Percentiles rank a stretch among this genome's conserved stretches.
These are phyloP conservation scores for Larimichthys polyactis DNA, from an alignment of 2,113 vertebrate species.

Conservation along the genomic window DNA sequence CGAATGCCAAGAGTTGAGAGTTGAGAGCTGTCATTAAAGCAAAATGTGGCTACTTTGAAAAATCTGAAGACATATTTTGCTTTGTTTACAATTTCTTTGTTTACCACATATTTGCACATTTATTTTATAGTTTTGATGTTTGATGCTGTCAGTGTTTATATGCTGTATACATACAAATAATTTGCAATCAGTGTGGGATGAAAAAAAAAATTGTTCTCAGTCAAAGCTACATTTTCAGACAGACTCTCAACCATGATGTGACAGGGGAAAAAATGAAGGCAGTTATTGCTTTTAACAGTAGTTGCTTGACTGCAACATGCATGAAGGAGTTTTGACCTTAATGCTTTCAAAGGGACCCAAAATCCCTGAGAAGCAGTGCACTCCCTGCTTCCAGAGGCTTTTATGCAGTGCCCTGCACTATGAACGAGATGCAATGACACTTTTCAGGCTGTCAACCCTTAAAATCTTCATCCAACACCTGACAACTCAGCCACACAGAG, in stretches of 20 bases:
- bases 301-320: conserved; percentile 17
- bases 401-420: not conserved
- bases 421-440: conserved; percentile 25
- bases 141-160: too few relatives aligned
- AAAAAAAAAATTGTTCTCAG: too few relatives aligned
- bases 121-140: too few relatives aligned
- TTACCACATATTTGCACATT: too few relatives aligned
- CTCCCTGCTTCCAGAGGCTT: not conserved
- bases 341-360: not conserved
- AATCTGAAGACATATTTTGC: too few relatives aligned
- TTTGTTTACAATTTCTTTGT: too few relatives aligned
- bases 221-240: too few relatives aligned
- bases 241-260: not conserved
- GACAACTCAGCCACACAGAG: conserved; percentile 23
- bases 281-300: not conserved
- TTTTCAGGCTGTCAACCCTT: conserved; percentile 18
- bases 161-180: too few relatives aligned
- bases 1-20: too few relatives aligned
- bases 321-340: conserved; percentile 37
- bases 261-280: not conserved
- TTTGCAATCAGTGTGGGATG: too few relatives aligned
- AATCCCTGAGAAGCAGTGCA: not conserved
- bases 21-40: too few relatives aligned
- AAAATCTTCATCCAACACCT: conserved; percentile 30
- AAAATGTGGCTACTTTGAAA: too few relatives aligned